phyloP scores from a whole-genome alignment of 2,797 vertebrate genomes.

The Knipowitschia caucasica region DNA sequence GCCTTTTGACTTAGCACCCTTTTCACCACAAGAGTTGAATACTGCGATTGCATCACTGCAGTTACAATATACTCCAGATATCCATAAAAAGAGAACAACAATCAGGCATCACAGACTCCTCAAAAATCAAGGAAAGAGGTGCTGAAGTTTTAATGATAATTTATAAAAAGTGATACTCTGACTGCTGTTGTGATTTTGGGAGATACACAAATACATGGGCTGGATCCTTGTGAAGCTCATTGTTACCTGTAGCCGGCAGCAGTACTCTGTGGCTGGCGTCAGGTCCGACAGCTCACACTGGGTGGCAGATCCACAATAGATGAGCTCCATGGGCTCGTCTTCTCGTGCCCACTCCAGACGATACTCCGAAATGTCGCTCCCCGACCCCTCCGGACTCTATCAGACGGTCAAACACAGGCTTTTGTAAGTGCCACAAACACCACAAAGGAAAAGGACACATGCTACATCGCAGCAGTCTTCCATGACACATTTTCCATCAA shows the following conservation, averaged over 20 bases:
- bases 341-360: slow-evolving; percentile 92
- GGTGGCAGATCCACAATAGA: slow-evolving; percentile 84
- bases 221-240: not conserved
- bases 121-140: no score
- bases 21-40: no score
- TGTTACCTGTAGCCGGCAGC: slow-evolving; percentile 91
- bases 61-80: no score
- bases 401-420: not conserved
- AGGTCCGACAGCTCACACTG: slow-evolving; percentile 86
- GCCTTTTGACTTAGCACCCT: no score
- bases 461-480: not conserved
- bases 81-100: no score
- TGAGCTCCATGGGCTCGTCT: slow-evolving; percentile 83
- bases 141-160: no score
- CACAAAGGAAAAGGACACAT: not conserved
- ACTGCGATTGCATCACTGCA: no score
- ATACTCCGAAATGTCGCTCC: slow-evolving; percentile 92
- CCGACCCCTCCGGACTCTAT: slow-evolving; percentile 89
- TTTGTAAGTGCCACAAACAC: not conserved
- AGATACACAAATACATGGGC: not conserved
- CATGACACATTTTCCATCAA: no score
- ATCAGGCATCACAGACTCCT: no score
- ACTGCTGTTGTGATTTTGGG: no score
- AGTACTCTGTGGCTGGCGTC: slow-evolving; percentile 84
- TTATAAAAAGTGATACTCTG: no score